A percentile compares a stretch with the other conserved stretches of the same genome.
Conservation (phyloP, 2,888 invertebrate species). For the Cheilosia soror region DNA sequence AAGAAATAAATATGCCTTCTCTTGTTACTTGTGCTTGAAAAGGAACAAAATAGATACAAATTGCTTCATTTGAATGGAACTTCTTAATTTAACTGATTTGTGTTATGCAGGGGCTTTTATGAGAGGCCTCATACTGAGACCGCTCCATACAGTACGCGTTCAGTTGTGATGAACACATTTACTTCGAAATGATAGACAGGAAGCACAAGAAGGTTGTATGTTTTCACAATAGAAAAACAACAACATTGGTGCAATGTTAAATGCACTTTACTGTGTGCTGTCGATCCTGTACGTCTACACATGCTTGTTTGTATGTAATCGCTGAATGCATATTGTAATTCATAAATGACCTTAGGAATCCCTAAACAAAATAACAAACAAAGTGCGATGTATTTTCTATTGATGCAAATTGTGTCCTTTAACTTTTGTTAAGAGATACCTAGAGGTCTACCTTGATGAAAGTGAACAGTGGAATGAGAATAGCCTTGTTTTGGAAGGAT, state of each 20-base stretch:
- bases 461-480: too few relatives aligned
- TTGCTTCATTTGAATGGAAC: constrained; percentile 1
- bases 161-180: not conserved
- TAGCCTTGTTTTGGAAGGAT: too few relatives aligned
- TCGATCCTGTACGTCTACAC: not conserved
- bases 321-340: not conserved
- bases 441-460: too few relatives aligned
- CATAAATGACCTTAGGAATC: not conserved
- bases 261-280: not conserved
- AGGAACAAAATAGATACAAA: not conserved
- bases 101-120: not conserved
- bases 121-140: not conserved
- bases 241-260: too few relatives aligned
- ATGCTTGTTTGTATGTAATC: not conserved
- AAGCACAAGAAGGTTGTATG: not conserved
- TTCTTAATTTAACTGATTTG: not conserved
- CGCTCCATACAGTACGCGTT: not conserved
- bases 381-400: not conserved
- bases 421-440: too few relatives aligned
- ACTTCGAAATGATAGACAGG: not conserved
- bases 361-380: not conserved
- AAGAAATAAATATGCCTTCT: constrained; percentile 36
- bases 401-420: not conserved
- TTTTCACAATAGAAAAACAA: not conserved
- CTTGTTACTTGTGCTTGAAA: not conserved